These are phyloP conservation scores for Chironomus tepperi DNA, from an alignment of 1,140 invertebrate genomes.

Conservation along the genomic window DNA sequence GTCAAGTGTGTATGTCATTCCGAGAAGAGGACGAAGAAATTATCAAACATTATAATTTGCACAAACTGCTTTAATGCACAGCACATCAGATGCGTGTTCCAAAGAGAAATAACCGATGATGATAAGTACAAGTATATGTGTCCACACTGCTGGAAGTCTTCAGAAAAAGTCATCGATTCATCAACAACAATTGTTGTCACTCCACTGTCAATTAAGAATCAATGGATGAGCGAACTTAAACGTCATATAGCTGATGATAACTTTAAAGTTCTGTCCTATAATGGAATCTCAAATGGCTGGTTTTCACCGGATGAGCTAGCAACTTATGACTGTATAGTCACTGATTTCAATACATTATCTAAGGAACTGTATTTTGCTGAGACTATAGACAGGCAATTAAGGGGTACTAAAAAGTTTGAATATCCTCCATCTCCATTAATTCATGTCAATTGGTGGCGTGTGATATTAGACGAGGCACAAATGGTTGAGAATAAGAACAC, in stretches of 20 bases:
- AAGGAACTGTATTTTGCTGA: slow-evolving; percentile 48
- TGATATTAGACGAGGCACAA: slow-evolving; percentile 76
- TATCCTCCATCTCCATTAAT: slow-evolving; percentile 47
- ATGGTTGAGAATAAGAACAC: slow-evolving; percentile 55
- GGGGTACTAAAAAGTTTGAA: background rate
- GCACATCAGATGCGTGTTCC: slow-evolving; percentile 31
- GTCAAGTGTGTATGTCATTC: slow-evolving; percentile 30
- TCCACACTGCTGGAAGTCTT: slow-evolving; percentile 33
- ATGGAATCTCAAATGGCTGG: slow-evolving; percentile 48
- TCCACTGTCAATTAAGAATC: slow-evolving; percentile 54
- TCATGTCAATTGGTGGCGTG: slow-evolving; percentile 65
- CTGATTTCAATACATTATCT: slow-evolving; percentile 57
- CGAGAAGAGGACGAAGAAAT: background rate
- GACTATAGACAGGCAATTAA: slow-evolving; percentile 29
- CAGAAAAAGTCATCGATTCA: slow-evolving; percentile 24
- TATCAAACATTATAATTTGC: slow-evolving; percentile 28
- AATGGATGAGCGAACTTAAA: slow-evolving; percentile 67
- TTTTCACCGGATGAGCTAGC: slow-evolving; percentile 56
- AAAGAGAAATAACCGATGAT: background rate
- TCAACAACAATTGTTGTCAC: slow-evolving; percentile 64
- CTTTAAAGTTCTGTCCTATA: slow-evolving; percentile 51
- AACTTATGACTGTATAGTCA: slow-evolving; percentile 64
- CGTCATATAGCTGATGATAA: slow-evolving; percentile 50
- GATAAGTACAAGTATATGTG: slow-evolving; percentile 31
- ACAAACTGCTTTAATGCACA: slow-evolving; percentile 31